phyloP scores from a whole-genome alignment of 2,888 invertebrate genomes.

The Balanococcus diminutus region DNA sequence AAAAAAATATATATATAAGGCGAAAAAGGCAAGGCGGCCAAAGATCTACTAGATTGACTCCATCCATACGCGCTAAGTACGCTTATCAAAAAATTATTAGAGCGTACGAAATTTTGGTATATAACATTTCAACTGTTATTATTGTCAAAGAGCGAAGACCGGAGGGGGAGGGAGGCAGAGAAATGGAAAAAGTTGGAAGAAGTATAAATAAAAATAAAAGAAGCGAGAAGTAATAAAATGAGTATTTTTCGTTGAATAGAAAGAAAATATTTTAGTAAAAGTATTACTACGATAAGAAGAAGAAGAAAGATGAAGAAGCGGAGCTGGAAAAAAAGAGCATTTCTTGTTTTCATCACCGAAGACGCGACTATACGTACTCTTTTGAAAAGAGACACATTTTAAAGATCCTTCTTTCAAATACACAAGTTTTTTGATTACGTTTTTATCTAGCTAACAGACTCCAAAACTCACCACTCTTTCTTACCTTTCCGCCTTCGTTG shows the following conservation, averaged over 20 bases:
- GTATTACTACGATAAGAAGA: constrained; percentile 19
- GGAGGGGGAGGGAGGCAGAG: background rate
- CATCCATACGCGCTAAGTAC: background rate
- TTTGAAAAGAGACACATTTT: constrained; percentile 20
- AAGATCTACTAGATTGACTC: constrained; percentile 1
- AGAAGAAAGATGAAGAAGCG: background rate
- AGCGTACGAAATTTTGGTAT: constrained; percentile 34
- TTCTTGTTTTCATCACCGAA: constrained; percentile 21
- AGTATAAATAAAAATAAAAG: constrained; percentile 39
- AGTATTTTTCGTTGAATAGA: constrained; percentile 37
- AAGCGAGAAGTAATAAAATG: constrained; percentile 34
- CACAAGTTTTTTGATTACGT: constrained; percentile 11
- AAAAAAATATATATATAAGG: background rate
- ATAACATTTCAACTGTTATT: constrained; percentile 37
- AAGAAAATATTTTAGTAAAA: constrained; percentile 38
- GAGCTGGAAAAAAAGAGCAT: constrained; percentile 2
- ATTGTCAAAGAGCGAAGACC: background rate
- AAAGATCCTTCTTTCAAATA: background rate
- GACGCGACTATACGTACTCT: background rate
- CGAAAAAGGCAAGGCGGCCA: background rate
- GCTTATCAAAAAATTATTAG: constrained; percentile 38
- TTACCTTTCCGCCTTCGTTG: background rate
- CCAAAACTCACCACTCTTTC: too few relatives aligned
- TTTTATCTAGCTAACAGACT: background rate
- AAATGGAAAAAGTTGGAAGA: background rate